Evolutionary conservation across 2,113 vertebrate species (phyloP).

Genomic region (Chrysemys picta): DNA sequence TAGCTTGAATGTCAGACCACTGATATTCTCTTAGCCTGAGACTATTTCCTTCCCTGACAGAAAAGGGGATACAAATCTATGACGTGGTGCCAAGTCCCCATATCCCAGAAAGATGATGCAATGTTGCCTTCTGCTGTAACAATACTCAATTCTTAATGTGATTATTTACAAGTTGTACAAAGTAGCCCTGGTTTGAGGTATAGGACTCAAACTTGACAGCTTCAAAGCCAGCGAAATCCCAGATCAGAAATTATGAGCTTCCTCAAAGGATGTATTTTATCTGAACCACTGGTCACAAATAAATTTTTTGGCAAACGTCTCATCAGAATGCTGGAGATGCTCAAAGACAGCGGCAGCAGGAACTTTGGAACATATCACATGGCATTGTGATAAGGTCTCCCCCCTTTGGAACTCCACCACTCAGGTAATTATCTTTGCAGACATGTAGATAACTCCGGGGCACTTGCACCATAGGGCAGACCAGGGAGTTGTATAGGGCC

Average conservation of each 20-base stretch:
- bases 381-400: not conserved
- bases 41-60: not conserved
- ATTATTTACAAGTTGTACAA: fast-evolving
- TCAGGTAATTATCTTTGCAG: fast-evolving
- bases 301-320: not conserved
- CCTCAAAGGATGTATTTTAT: not conserved
- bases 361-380: not conserved
- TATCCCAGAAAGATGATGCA: not conserved
- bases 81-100: fast-evolving
- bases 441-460: fast-evolving
- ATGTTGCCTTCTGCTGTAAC: not conserved
- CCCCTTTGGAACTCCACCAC: too few species aligned
- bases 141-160: not conserved
- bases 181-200: not conserved
- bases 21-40: not conserved
- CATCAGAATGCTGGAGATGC: not conserved
- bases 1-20: not conserved
- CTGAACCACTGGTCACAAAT: not conserved
- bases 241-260: not conserved
- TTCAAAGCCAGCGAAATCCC: not conserved
- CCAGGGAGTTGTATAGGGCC: not conserved
- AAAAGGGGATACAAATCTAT: not conserved
- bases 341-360: not conserved
- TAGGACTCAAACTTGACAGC: not conserved
- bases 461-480: fast-evolving